Base-by-base conservation (phyloP, 1,140 invertebrate species). In the Dendroctonus ponderosae region DNA sequence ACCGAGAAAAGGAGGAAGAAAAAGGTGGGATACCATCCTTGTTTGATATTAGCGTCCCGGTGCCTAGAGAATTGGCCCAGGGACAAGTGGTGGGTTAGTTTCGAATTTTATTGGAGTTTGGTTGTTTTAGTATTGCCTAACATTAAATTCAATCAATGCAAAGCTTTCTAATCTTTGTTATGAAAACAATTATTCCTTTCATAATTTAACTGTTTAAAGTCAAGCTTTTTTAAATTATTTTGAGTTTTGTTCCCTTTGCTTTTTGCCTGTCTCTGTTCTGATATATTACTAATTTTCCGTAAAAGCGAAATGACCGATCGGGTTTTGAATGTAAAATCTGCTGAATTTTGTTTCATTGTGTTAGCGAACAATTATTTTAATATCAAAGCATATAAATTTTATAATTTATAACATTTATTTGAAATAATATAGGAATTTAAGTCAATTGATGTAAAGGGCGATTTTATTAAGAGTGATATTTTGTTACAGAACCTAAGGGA, bases 21-120 rank as follows among this genome's bases (percentile, higher is more conserved):
- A 80, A 80, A 69, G 79, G 72, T 62, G 68, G 71, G 67, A 83
- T 84, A 71, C 83, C 83, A 40, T 84, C 82, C 39, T 75, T 85
- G 41, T 85, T 85, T 76, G 84, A 85, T 71, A 75, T 85, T 66
- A 81, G 80, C 74, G 80, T 84, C 65, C 79, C 79, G 2, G 81
- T 82, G 61, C 82, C 82, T 15, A 43, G 58, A 38, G 75, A 78
- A 62, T 63, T 79, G 46, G 64, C 66, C 39, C 56, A 74, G 12
- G 66, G 68, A 3, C 26, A 26, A 61, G 68, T 66, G 54, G 41
- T 62, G n/a, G 64, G 71, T 72, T 68, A 70, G 66, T 70, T n/a
- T 66, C 66, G 67, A 63, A 43, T 66, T 66, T 5, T 69, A 48
- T 68, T 69, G 43, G 49, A 49, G 61, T 54, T 56, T 11, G 41